phyloP scores from a whole-genome alignment of 2,888 invertebrate species.

The Cybosia mesomella region DNA sequence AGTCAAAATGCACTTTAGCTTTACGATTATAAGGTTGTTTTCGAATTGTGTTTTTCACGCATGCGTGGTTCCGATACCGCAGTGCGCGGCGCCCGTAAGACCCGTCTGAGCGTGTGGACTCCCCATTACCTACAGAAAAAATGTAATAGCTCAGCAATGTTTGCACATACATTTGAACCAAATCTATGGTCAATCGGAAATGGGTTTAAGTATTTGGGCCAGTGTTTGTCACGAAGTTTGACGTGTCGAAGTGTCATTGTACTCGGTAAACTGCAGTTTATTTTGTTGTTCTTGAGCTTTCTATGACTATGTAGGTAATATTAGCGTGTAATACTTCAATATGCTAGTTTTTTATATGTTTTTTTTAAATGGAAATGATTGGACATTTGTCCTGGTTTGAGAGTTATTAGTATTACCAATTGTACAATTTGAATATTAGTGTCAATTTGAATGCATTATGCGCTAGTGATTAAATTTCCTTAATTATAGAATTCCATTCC shows the following conservation, averaged over 20 bases:
- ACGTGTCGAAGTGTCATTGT: constrained; percentile 49
- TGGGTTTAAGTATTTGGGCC: constrained; percentile 48
- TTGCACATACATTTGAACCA: constrained; percentile 62
- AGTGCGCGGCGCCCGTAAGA: constrained; percentile 85
- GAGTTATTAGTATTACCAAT: too few species aligned
- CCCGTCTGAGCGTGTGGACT: constrained; percentile 77
- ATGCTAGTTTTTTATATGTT: too few species aligned
- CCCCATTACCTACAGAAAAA: constrained; percentile 72
- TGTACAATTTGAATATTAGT: too few species aligned
- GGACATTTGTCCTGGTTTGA: too few species aligned
- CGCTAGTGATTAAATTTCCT: too few species aligned
- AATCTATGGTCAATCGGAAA: constrained; percentile 51
- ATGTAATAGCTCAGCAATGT: constrained; percentile 52
- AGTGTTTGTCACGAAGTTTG: constrained; percentile 51
- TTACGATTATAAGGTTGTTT: constrained; percentile 51
- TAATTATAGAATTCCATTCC: too few species aligned
- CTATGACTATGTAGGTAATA: constrained; percentile 14
- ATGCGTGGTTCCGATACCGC: constrained; percentile 82
- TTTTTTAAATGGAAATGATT: neutral
- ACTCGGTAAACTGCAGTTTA: constrained; percentile 40
- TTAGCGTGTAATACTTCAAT: neutral
- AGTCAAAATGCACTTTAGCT: constrained; percentile 50
- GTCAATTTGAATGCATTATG: too few species aligned
- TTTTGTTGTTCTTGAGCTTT: constrained; percentile 25
- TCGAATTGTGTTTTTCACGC: constrained; percentile 65